Base-by-base conservation (phyloP, 2,113 vertebrate species). In the Cryptomyrus ogoouensis region DNA sequence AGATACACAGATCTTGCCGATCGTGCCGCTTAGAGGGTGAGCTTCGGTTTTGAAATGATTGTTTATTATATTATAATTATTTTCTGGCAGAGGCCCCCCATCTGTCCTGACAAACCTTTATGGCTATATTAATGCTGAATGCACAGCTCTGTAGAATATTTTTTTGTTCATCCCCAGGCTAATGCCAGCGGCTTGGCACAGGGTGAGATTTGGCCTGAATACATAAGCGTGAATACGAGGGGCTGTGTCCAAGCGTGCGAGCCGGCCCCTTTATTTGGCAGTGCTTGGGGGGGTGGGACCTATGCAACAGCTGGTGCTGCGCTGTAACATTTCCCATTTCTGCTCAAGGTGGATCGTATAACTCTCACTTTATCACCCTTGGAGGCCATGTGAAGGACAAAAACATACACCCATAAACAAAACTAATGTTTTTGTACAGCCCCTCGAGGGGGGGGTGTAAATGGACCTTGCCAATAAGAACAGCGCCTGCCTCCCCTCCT, bases 381-480 rank as follows among this genome's bases (percentile, higher is more conserved):
- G 94, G 96, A 97, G 97, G 97, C 97, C 96, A 95, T 91, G 93
- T 98, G 97, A 97, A 98, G 97, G 97, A 97, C 97, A 97, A 96
- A 96, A 92, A 91, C 94, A 94, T 94, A 93, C 90, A 93, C 91
- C 91, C 94, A 92, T 95, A 95, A 95, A 94, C 95, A 96, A 95
- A 97, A 96, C 96, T 96, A 97, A 97, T 96, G 95, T 97, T 98
- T 97, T 96, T 92, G 3, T 96, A 94, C 9, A 92, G 93, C 91
- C 93, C 91, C 93, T 92, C 87, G 92, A 92, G 92, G 92, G 91
- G 89, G 87, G 52, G 3, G 47, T 9, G 17, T 5, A 90, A 88
- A 91, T 89, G 77, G 84, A 88, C 89, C 19, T 31, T n/a, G 85
- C 46, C 87, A 89, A 47, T 90, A 91, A 91, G 88, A 89, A 88